Evolutionary conservation across 2,113 vertebrate species (phyloP).

Genomic region (Catharus bicknelli): DNA sequence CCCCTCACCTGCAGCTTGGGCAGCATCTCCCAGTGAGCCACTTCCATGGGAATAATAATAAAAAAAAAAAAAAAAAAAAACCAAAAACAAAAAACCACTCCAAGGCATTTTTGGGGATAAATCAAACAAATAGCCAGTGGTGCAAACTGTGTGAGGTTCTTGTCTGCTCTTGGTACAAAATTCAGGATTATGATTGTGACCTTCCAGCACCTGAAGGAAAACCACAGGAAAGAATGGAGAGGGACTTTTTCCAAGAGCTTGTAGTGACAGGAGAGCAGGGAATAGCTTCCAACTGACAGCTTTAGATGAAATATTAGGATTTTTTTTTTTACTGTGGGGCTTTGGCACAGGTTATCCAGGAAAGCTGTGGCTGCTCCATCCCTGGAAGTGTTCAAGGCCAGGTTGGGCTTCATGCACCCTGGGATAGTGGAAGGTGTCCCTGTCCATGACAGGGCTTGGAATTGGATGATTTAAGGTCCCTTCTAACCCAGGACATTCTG

Average conservation of each 20-base stretch:
- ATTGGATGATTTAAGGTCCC: too few species aligned
- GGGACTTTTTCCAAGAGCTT: not conserved
- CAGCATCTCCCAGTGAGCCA: not conserved
- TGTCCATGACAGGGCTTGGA: not conserved
- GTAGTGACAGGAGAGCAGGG: fast-evolving
- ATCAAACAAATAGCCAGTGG: not conserved
- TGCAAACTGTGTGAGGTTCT: not conserved
- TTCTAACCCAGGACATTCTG: fast-evolving
- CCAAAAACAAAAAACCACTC: not conserved
- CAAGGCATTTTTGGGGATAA: not conserved
- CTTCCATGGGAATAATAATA: not conserved
- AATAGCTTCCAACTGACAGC: not conserved
- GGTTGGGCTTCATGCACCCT: not conserved
- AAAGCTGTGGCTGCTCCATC: not conserved
- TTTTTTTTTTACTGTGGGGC: not conserved
- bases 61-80: not conserved
- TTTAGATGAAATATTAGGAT: not conserved
- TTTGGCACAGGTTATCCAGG: not conserved
- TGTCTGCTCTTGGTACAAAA: not conserved
- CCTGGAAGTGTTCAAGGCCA: not conserved
- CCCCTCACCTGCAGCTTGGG: not conserved
- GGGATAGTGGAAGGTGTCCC: not conserved
- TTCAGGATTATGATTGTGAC: too few species aligned
- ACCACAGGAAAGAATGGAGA: not conserved
- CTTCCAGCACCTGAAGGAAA: not conserved